A percentile compares a stretch with the other conserved stretches of the same genome.
Evolutionary conservation across 37 sponge, comb jelly and placozoan species (phyloP).

Genomic region (Geodia barretti): DNA sequence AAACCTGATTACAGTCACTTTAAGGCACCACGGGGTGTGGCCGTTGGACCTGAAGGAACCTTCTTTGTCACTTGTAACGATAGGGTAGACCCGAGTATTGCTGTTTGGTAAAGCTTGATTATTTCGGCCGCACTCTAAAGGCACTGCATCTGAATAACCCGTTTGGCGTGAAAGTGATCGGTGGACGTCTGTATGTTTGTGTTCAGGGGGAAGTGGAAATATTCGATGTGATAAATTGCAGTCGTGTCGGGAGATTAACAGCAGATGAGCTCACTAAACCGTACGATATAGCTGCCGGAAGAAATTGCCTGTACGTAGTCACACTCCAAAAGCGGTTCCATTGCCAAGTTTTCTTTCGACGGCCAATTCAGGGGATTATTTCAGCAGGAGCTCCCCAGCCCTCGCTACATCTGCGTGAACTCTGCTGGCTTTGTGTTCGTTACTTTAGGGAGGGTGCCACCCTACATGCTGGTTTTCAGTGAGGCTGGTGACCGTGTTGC

Average conservation of each 20-base stretch:
- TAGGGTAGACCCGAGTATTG: neutral
- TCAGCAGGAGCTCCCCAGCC: neutral
- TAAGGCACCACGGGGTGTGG: neutral
- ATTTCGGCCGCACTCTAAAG: neutral
- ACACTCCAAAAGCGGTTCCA: neutral
- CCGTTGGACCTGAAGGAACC: neutral
- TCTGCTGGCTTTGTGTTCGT: neutral
- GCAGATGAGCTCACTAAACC: neutral
- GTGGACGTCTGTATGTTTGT: neutral
- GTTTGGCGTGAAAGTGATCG: no score
- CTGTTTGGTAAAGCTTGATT: neutral
- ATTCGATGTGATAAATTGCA: neutral
- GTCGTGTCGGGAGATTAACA: neutral
- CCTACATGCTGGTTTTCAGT: neutral
- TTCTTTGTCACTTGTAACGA: neutral
- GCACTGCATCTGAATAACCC: neutral
- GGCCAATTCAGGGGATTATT: neutral
- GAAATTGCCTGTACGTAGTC: neutral
- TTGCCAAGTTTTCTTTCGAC: neutral
- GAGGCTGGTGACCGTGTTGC: neutral
- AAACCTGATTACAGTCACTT: neutral
- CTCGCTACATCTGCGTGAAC: neutral
- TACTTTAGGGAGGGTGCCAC: no score
- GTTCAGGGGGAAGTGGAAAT: neutral
- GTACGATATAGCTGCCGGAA: neutral